Evolutionary conservation across 2,797 vertebrate species (phyloP).

Genomic region (Pyrrhura leucotis): DNA sequence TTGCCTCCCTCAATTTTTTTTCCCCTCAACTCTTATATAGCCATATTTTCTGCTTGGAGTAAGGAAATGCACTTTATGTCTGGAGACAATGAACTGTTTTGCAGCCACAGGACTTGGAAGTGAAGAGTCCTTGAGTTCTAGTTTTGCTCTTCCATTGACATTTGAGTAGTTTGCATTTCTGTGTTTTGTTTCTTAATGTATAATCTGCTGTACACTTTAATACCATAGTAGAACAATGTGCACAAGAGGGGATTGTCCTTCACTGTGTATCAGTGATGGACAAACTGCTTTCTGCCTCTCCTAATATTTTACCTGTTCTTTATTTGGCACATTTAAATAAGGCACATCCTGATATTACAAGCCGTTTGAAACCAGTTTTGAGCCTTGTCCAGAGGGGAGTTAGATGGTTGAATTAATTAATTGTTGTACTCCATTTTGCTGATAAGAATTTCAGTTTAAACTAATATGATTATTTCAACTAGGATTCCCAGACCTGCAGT

Average conservation of each 20-base stretch:
- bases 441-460: background rate
- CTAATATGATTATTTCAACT: background rate
- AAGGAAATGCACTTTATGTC: background rate
- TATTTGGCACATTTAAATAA: background rate
- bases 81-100: background rate
- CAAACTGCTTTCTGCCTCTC: background rate
- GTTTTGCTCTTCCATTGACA: background rate
- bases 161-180: background rate
- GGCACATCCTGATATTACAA: background rate
- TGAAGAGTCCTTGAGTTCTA: background rate
- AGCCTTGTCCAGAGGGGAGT: background rate
- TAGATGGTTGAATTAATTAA: background rate
- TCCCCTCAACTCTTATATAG: background rate
- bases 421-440: background rate
- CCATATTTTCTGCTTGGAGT: background rate
- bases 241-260: background rate
- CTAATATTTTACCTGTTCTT: background rate
- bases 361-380: background rate
- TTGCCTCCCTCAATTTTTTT: background rate
- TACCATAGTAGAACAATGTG: background rate
- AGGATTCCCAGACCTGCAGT: background rate
- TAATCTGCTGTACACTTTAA: background rate
- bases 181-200: background rate
- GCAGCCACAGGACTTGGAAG: background rate
- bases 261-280: rapidly evolving